These are phyloP conservation scores for Zaprionus gabonicus DNA, from an alignment of 1,140 invertebrate genomes.

Conservation along the genomic window DNA sequence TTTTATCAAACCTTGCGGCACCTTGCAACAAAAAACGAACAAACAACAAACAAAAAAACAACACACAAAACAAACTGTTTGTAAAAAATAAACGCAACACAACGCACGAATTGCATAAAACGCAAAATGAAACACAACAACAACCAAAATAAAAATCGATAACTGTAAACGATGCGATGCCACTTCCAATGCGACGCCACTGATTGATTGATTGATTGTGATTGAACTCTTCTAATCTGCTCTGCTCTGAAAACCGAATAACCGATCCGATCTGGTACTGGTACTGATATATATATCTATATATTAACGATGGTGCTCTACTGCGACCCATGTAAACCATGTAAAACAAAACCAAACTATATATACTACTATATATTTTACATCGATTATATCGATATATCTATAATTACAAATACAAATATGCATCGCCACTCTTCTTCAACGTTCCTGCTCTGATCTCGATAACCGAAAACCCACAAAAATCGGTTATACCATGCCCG, in stretches of 20 bases:
- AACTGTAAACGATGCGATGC: constrained; percentile 57
- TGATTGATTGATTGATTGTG: constrained; percentile 70
- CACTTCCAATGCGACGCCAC: constrained; percentile 70
- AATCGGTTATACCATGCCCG: constrained; percentile 60
- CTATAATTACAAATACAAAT: constrained; percentile 39
- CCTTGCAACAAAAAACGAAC: constrained; percentile 40
- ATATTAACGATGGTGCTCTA: constrained; percentile 67
- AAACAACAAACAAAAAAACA: constrained; percentile 12
- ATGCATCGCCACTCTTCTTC: constrained; percentile 75
- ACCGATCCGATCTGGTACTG: constrained; percentile 80
- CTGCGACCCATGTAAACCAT: constrained; percentile 41
- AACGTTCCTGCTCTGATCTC: constrained; percentile 74
- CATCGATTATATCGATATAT: constrained; percentile 29
- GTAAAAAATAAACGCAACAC: constrained; percentile 27
- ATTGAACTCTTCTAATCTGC: constrained; percentile 76
- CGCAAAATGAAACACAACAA: constrained; percentile 38
- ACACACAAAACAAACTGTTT: constrained; percentile 6
- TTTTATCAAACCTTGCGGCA: constrained; percentile 36
- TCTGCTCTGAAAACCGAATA: constrained; percentile 77
- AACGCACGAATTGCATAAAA: constrained; percentile 57
- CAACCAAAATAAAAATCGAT: constrained; percentile 22
- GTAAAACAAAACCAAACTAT: constrained; percentile 16
- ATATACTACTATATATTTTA: constrained; percentile 20
- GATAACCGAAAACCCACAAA: constrained; percentile 28
- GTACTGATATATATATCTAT: constrained; percentile 54